Evolutionary conservation across 2,797 vertebrate species (phyloP).

Genomic region (Novumbra hubbsi): DNA sequence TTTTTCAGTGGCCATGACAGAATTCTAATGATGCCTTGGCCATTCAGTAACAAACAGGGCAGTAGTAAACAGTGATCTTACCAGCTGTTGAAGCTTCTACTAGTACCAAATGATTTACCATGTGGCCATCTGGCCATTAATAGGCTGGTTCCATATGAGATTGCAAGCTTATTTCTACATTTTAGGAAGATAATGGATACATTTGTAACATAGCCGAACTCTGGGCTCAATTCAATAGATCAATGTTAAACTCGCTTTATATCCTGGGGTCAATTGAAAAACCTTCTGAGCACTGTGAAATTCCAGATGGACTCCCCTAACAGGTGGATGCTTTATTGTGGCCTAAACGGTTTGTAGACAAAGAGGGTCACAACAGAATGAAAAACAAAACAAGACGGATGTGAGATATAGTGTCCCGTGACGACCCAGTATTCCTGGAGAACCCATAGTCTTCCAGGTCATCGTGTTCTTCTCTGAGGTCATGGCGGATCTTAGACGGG

Average conservation of each 20-base stretch:
- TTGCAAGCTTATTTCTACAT: neutral
- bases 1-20: neutral
- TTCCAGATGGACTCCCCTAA: neutral
- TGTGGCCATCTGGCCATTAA: neutral
- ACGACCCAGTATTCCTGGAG: neutral
- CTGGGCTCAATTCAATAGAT: neutral
- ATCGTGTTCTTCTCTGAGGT: slow-evolving; percentile 1
- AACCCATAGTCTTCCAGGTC: slow-evolving; percentile 7
- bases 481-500: slow-evolving; percentile 23
- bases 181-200: neutral
- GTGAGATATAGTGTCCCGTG: neutral
- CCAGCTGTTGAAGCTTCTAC: too few relatives aligned
- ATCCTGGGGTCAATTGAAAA: neutral
- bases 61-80: too few relatives aligned
- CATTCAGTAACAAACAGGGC: too few relatives aligned
- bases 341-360: neutral
- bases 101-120: neutral
- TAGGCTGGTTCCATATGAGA: neutral
- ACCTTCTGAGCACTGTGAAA: neutral
- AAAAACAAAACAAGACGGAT: neutral
- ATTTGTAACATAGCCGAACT: neutral
- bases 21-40: too few relatives aligned
- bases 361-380: neutral
- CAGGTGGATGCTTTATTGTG: neutral
- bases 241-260: neutral